Evolutionary conservation across 2,888 invertebrate genomes (phyloP), one percentile per base, ranked within the genome.

Genomic region (Eristalis intricaria): DNA sequence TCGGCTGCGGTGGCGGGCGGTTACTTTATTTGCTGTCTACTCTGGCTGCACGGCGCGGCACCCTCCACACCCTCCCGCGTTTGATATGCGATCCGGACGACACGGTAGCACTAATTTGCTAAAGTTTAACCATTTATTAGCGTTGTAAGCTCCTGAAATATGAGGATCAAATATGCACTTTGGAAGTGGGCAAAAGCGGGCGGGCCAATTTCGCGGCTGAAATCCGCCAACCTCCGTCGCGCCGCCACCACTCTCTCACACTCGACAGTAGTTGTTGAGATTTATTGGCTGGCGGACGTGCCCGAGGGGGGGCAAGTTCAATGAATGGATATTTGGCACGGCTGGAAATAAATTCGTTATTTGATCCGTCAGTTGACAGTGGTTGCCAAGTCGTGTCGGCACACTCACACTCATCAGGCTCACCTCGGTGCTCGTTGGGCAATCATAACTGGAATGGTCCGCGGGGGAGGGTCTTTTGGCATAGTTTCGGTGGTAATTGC

Each of bases 81-180:
- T 79, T 69, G 60, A 22, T 71, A 81, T 64, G 64, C 23, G 35
- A 81, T 65, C 63, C 43, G 22, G 56, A 43, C 69, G 68, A 75
- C 77, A 86, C 86, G 74, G 86, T 82, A 86, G 86, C 86, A 78
- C 82, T 86, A 82, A 82, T 86, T 86, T 86, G 82, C 70, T 82
- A 63, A 82, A 86, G 74, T 78, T 86, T 82, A 38, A 78, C 78
- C 86, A 82, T 86, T 86, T 74, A 82, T 86, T 86, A 82, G 77
- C 35, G 77, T 29, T 80, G 81, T 81, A 70, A 70, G 71, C 56
- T 66, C 32, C 58, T 78, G 43, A 85, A 85, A 77, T 81, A 85
- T 77, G 77, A 77, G 77, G 58, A 81, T 85, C 69, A 82, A 85
- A 85, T 85, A 77, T 77, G 68, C 81, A 61, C 80, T 69, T 64